These are phyloP conservation scores for Argyrosomus regius DNA, from an alignment of 2,797 vertebrate species.

Conservation along the genomic window DNA sequence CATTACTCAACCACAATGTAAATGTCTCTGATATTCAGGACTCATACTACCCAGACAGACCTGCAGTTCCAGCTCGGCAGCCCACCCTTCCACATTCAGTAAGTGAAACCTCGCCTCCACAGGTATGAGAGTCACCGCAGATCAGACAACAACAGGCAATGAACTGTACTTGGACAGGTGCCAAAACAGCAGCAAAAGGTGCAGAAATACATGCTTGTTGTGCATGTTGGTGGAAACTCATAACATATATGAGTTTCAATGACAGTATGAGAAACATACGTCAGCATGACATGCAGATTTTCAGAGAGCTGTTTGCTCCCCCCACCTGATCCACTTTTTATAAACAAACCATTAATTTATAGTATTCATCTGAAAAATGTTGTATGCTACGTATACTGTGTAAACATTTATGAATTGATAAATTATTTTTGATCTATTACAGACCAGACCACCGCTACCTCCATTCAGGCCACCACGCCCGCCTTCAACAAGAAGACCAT, in stretches of 20 bases:
- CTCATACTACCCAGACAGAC: conserved; percentile 1
- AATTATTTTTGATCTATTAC: not conserved
- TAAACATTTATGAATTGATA: too few species aligned
- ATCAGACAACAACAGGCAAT: not conserved
- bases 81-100: not conserved
- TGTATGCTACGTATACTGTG: too few species aligned
- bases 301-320: not conserved
- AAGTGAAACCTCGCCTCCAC: not conserved
- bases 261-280: not conserved
- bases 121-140: conserved; percentile 40
- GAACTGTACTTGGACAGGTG: not conserved
- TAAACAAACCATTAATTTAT: too few species aligned
- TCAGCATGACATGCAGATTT: not conserved
- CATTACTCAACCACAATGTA: not conserved
- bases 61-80: conserved; percentile 41
- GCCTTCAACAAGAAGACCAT: accelerated
- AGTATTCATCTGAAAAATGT: too few species aligned
- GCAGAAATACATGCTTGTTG: not conserved
- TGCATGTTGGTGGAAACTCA: conserved; percentile 4
- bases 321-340: not conserved
- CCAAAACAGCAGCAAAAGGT: conserved; percentile 10
- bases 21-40: conserved; percentile 31
- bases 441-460: conserved; percentile 51
- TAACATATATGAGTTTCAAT: not conserved
- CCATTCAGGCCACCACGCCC: conserved; percentile 38